A percentile compares a stretch with the other conserved stretches of the same genome.
These are phyloP conservation scores for Fulmarus glacialis DNA, from an alignment of 2,113 vertebrate genomes.

Conservation along the genomic window DNA sequence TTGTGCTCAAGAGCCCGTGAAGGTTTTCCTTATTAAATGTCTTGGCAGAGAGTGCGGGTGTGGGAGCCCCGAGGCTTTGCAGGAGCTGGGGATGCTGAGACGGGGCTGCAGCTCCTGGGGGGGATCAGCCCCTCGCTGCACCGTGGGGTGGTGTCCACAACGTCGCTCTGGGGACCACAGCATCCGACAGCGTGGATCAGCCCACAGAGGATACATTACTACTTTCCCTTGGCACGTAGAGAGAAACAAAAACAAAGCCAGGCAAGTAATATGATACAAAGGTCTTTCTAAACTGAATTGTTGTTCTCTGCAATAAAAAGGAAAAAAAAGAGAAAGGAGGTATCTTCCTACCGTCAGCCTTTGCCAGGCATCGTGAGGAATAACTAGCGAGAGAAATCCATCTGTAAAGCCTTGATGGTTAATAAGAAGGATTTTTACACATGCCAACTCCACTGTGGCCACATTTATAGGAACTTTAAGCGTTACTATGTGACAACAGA, in stretches of 20 bases:
- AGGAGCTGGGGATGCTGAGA: not conserved
- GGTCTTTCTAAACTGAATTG: not conserved
- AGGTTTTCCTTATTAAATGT: not conserved
- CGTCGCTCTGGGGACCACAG: accelerated
- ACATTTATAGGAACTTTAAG: not conserved
- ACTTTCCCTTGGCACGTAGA: not conserved
- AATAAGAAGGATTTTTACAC: constrained; percentile 25
- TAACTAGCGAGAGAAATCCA: not conserved
- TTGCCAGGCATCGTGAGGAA: not conserved
- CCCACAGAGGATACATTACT: not conserved
- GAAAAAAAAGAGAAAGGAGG: not conserved
- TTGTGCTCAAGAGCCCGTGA: not conserved
- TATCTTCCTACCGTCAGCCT: not conserved
- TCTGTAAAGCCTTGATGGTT: not conserved
- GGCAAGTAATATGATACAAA: not conserved
- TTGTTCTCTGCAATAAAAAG: not conserved
- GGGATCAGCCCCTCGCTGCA: not conserved
- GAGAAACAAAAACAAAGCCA: not conserved
- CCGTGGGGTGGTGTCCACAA: not conserved
- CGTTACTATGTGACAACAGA: constrained; percentile 1
- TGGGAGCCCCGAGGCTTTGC: not conserved
- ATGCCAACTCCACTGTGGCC: not conserved
- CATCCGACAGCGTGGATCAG: accelerated
- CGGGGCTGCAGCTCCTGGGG: not conserved
- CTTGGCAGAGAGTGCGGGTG: not conserved